These are phyloP conservation scores for Forpus xanthops DNA, from an alignment of 2,797 vertebrate genomes.

Conservation along the genomic window DNA sequence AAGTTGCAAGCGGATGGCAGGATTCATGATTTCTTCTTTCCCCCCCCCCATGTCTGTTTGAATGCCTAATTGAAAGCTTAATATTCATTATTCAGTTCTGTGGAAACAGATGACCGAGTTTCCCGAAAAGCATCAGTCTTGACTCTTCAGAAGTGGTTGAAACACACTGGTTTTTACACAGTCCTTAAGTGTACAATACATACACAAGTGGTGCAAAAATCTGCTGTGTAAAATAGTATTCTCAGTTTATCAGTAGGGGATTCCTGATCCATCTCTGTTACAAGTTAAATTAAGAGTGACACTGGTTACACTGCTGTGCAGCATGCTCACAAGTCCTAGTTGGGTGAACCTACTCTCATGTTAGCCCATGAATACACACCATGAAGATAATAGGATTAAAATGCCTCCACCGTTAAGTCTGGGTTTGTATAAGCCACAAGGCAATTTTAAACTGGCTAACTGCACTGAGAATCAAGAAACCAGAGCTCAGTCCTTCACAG, in stretches of 20 bases:
- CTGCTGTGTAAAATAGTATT: not conserved
- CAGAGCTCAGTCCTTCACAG: not conserved
- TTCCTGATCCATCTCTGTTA: not conserved
- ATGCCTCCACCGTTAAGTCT: accelerated
- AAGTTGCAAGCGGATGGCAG: not conserved
- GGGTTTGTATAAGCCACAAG: not conserved
- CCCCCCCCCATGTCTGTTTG: not conserved
- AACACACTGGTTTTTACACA: not conserved
- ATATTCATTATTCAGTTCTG: not conserved
- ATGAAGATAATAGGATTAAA: not conserved
- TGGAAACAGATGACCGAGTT: not conserved
- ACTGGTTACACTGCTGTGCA: not conserved
- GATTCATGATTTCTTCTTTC: not conserved
- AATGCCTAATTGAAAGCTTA: not conserved
- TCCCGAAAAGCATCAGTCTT: not conserved
- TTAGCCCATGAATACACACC: accelerated
- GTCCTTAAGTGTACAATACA: not conserved
- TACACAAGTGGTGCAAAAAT: not conserved
- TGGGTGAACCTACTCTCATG: not conserved
- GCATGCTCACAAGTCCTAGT: not conserved
- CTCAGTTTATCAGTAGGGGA: not conserved
- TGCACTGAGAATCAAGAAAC: not conserved
- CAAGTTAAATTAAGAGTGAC: not conserved
- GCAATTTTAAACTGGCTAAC: not conserved
- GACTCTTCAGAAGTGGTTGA: accelerated